Percentiles rank a stretch among this genome's conserved stretches.
Conservation (phyloP, 2,113 vertebrate genomes). For the Cryptomyrus ogoouensis region DNA sequence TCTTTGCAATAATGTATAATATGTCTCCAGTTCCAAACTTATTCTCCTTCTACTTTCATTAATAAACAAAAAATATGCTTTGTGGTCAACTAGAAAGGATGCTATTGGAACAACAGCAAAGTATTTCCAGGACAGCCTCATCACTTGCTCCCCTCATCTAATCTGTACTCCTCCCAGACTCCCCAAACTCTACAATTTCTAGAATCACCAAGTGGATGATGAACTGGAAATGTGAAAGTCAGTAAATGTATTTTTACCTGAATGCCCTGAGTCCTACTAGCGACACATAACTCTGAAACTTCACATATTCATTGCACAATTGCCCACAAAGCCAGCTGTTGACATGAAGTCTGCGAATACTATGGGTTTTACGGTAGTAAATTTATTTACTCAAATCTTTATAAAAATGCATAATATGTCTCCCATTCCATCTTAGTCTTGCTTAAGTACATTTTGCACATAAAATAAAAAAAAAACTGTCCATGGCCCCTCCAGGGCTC, state of each 20-base stretch:
- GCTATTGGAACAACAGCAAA: neutral
- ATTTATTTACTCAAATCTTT: neutral
- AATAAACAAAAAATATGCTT: neutral
- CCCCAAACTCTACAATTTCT: neutral
- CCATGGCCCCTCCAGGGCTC: neutral
- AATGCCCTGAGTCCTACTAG: neutral
- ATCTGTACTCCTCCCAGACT: neutral
- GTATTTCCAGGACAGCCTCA: neutral
- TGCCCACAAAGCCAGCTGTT: neutral
- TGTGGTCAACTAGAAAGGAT: neutral
- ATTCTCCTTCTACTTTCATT: neutral
- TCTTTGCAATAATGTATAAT: neutral
- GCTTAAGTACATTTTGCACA: neutral
- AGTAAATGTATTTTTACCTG: neutral
- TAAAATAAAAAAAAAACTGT: neutral
- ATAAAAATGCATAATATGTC: neutral
- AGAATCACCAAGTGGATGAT: neutral
- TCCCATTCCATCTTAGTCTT: neutral
- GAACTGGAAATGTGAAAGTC: neutral
- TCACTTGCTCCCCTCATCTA: neutral
- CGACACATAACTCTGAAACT: neutral
- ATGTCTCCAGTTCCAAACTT: neutral
- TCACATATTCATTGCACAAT: neutral
- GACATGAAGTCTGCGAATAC: neutral
- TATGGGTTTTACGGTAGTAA: neutral